Conservation (phyloP, 2,797 vertebrate species). For the Cephalopachus bancanus region DNA sequence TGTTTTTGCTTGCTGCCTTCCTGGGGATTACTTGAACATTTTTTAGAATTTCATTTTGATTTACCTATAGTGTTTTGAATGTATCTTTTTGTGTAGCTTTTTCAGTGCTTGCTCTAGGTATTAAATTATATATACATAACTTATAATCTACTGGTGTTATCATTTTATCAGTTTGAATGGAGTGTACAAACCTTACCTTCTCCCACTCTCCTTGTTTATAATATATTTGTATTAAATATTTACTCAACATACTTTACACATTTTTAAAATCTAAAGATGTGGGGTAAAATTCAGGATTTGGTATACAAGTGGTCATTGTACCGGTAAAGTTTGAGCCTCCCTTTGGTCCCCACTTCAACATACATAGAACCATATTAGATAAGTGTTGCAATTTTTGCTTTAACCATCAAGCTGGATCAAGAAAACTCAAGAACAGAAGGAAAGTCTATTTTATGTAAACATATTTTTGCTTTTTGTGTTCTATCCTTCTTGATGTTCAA, state of each 20-base stretch:
- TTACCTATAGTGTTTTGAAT: background rate
- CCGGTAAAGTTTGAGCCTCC: no score
- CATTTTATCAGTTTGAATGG: background rate
- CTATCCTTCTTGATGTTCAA: background rate
- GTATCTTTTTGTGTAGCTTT: background rate
- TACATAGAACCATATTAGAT: background rate
- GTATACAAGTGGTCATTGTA: no score
- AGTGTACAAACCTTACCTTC: background rate
- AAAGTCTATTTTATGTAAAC: background rate
- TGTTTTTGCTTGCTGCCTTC: background rate
- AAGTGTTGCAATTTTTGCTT: background rate
- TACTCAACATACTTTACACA: background rate
- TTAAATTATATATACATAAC: background rate
- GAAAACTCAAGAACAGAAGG: background rate
- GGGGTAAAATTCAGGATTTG: no score
- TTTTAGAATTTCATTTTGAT: background rate
- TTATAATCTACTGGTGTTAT: no score
- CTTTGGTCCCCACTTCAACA: no score
- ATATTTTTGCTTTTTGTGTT: background rate
- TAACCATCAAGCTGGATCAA: background rate
- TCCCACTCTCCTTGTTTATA: background rate
- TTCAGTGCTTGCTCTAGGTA: background rate
- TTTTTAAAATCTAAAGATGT: no score
- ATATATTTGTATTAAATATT: background rate
- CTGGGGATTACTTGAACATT: no score